phyloP scores from a whole-genome alignment of 2,113 vertebrate genomes.

The Leptodactylus fuscus region DNA sequence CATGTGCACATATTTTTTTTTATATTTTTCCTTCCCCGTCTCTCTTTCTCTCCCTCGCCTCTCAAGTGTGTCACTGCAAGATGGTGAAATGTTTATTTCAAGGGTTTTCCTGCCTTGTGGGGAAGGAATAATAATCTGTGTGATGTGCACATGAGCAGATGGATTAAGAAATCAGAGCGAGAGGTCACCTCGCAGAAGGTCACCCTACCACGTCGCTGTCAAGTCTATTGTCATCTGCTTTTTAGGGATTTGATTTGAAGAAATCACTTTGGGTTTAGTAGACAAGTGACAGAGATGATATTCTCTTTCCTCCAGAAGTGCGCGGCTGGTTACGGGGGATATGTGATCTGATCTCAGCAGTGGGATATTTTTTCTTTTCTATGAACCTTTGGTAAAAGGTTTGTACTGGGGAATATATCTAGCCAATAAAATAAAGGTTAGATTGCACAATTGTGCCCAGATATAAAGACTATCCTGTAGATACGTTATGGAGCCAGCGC shows the following conservation, averaged over 20 bases:
- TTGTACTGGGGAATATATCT: background rate
- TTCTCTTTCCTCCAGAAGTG: slow-evolving; percentile 20
- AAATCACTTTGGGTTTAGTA: slow-evolving; percentile 38
- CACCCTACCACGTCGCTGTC: slow-evolving; percentile 25
- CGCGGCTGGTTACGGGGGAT: background rate
- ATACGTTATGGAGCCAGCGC: too few species aligned
- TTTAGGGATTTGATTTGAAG: slow-evolving; percentile 48
- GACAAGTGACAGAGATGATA: slow-evolving; percentile 8
- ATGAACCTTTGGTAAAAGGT: background rate
- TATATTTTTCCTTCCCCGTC: background rate
- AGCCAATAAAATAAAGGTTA: too few species aligned
- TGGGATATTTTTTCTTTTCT: background rate
- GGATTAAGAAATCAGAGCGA: slow-evolving; percentile 50
- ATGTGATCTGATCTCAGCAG: background rate
- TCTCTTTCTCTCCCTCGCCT: slow-evolving; percentile 57
- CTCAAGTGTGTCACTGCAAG: slow-evolving; percentile 66
- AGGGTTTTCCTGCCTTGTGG: slow-evolving; percentile 46
- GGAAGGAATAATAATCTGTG: slow-evolving; percentile 35
- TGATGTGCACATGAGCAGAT: slow-evolving; percentile 44
- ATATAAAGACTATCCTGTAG: too few species aligned
- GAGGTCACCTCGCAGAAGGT: slow-evolving; percentile 34
- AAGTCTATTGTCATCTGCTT: slow-evolving; percentile 27
- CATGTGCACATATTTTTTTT: background rate
- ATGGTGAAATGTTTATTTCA: slow-evolving; percentile 68
- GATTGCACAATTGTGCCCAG: too few species aligned